phyloP scores from a whole-genome alignment of 2,888 invertebrate species.

The Tachystola acroxantha region DNA sequence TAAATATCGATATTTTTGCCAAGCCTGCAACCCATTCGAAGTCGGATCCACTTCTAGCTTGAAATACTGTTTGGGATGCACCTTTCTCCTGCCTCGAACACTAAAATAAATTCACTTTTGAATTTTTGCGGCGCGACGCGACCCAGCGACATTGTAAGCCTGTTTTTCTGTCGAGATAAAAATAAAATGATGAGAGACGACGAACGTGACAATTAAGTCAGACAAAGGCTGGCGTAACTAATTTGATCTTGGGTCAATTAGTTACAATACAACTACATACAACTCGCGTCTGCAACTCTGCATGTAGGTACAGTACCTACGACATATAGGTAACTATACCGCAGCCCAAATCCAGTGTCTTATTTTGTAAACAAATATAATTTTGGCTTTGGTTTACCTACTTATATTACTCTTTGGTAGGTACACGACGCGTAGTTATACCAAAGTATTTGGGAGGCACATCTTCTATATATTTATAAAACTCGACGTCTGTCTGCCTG shows the following conservation, averaged over 20 bases:
- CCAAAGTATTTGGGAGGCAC: too few relatives aligned
- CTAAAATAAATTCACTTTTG: slow-evolving; percentile 3
- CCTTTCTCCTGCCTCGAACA: slow-evolving; percentile 32
- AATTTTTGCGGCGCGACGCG: neutral
- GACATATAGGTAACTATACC: too few relatives aligned
- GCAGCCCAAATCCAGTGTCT: too few relatives aligned
- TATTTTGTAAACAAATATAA: too few relatives aligned
- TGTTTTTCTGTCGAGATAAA: neutral
- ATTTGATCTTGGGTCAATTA: slow-evolving; percentile 16
- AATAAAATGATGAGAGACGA: neutral
- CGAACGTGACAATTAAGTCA: slow-evolving; percentile 3
- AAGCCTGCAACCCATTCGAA: slow-evolving; percentile 17
- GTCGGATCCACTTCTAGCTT: slow-evolving; percentile 13
- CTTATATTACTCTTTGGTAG: too few relatives aligned
- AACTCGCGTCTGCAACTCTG: neutral
- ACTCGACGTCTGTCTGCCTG: too few relatives aligned
- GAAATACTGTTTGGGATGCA: slow-evolving; percentile 18
- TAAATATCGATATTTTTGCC: too few relatives aligned
- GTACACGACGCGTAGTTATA: too few relatives aligned
- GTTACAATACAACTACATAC: neutral
- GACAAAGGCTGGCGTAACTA: slow-evolving; percentile 18
- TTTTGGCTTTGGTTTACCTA: too few relatives aligned
- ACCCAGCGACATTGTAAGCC: neutral
- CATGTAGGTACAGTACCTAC: neutral
- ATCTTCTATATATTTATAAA: too few relatives aligned